A percentile compares a stretch with the other conserved stretches of the same genome.
Conservation (phyloP, 2,888 invertebrate species). For the Axea sp. region DNA sequence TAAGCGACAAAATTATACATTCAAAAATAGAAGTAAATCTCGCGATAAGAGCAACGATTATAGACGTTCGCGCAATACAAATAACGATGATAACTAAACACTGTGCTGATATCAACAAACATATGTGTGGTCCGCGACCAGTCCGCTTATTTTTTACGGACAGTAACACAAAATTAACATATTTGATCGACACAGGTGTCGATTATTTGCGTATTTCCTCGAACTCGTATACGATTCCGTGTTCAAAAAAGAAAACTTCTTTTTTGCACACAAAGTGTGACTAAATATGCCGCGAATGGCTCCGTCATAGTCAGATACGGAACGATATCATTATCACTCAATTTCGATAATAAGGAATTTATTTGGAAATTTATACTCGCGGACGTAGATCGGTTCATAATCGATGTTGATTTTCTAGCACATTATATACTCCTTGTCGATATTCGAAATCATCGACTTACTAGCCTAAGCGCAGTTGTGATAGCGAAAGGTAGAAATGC, state of each 20-base stretch:
- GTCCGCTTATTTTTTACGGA: constrained; percentile 16
- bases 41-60: no score
- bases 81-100: no score
- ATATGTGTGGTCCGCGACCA: no score
- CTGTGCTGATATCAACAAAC: no score
- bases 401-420: constrained; percentile 71
- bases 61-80: no score
- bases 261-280: no score
- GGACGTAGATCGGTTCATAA: constrained; percentile 71
- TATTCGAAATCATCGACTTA: constrained; percentile 61
- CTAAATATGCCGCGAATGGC: constrained; percentile 38
- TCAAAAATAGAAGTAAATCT: no score
- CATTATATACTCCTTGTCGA: constrained; percentile 70
- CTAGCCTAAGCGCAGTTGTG: no score
- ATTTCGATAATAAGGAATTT: no score
- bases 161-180: neutral
- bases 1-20: no score
- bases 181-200: neutral
- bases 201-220: constrained; percentile 10
- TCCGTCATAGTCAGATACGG: constrained; percentile 70
- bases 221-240: neutral
- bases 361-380: constrained; percentile 70
- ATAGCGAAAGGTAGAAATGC: no score
- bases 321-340: neutral
- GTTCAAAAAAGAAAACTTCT: neutral